These are phyloP conservation scores for Tipula confusa DNA, from an alignment of 2,888 invertebrate species.

Conservation along the genomic window DNA sequence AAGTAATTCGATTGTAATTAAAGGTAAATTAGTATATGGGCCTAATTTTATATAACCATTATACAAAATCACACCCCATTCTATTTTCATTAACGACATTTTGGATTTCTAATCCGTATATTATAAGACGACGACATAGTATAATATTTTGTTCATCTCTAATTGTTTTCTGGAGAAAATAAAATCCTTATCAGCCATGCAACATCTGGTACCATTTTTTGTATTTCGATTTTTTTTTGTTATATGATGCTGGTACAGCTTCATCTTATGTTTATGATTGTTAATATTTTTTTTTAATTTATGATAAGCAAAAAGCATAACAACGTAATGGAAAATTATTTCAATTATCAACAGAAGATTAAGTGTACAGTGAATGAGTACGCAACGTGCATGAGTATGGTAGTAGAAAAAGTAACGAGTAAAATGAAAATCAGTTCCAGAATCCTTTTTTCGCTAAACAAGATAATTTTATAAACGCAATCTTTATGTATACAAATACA, in stretches of 20 bases:
- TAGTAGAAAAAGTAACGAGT: background rate
- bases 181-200: constrained; percentile 4
- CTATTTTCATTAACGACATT: background rate
- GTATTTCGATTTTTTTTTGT: background rate
- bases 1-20: background rate
- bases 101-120: background rate
- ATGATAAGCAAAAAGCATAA: constrained; percentile 25
- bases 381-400: background rate
- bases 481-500: background rate
- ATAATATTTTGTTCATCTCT: background rate
- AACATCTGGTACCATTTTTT: background rate
- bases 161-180: background rate
- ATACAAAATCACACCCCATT: background rate
- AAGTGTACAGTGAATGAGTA: background rate
- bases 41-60: background rate
- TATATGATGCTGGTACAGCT: background rate
- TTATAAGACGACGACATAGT: too few relatives aligned
- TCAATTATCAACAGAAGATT: background rate
- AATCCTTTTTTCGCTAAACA: background rate
- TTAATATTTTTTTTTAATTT: background rate
- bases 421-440: background rate
- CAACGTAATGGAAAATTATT: background rate
- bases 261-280: background rate
- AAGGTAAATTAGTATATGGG: background rate
- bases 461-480: too few relatives aligned